A percentile compares a stretch with the other conserved stretches of the same genome.
These are phyloP conservation scores for Atta colombica DNA, from an alignment of 1,140 invertebrate genomes.

Conservation along the genomic window DNA sequence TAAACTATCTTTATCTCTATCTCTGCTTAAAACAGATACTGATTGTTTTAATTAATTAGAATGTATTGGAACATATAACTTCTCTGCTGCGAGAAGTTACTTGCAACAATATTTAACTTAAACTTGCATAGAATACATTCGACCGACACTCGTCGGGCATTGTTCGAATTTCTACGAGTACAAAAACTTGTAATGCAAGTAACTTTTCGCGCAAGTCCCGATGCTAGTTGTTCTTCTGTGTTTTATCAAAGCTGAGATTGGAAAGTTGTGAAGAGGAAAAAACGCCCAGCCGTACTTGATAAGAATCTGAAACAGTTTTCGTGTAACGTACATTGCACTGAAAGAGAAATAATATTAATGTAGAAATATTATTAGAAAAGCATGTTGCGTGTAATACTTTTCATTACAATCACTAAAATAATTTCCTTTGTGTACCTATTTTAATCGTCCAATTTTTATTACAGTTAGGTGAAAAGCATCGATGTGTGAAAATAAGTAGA, in stretches of 20 bases:
- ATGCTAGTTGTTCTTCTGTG: constrained; percentile 59
- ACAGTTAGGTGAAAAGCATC: neutral
- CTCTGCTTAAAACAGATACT: constrained; percentile 7
- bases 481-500: neutral
- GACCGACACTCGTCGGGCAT: constrained; percentile 55
- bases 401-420: neutral
- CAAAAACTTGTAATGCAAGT: constrained; percentile 62
- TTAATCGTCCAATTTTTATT: neutral
- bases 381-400: neutral
- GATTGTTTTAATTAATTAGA: constrained; percentile 58
- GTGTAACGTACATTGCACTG: constrained; percentile 40
- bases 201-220: constrained; percentile 56
- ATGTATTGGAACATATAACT: constrained; percentile 41
- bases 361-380: constrained; percentile 20
- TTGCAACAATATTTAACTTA: constrained; percentile 56
- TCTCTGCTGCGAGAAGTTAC: constrained; percentile 9
- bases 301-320: constrained; percentile 59
- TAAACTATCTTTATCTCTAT: neutral
- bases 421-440: neutral
- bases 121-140: constrained; percentile 53
- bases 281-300: constrained; percentile 38
- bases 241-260: constrained; percentile 62
- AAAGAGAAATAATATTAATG: constrained; percentile 33
- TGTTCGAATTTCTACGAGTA: constrained; percentile 61
- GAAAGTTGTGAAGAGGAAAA: constrained; percentile 45